Base-by-base conservation (phyloP, 2,113 vertebrate species). In the Gopherus evgoodei region DNA sequence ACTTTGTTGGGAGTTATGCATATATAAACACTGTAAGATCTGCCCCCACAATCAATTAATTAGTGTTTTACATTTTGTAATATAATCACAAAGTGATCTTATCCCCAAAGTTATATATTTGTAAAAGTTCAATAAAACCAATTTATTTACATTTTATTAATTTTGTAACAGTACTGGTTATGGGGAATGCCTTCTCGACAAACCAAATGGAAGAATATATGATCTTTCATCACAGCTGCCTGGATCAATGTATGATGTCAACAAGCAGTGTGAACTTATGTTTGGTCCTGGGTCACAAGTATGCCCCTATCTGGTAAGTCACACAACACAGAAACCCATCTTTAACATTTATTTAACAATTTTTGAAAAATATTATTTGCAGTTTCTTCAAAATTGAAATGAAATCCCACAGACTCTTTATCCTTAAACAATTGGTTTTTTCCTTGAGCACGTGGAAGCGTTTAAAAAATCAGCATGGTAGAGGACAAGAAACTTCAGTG, bases 141-240 rank as follows among this genome's bases (percentile, higher is more conserved):
- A 54, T 94, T 47, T 83, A 57, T 75, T 92, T 53, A 90, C 42
- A 10, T 81, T 83, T 96, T 53, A 29, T 91, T 93, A 27, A 91
- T 97, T 75, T 83, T 84, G 72, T 87, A 93, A 80, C 84, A 99
- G 99, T 93, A 99, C 99, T 80, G 99, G 99, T 75, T 99, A 99
- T 89, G 99, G 99, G 80, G 99, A 99, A 91, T 99, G 99, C 94
- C 99, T 99, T 35, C 98, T 99, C 53, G 99, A 99, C 91, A 99
- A 99, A 96, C 99, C 99, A 4, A 98, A 94, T 78, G 98, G 98
- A 88, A 98, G 98, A 96, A 98, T 97, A 14, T 99, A 99, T 11
- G 98, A 99, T 82, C 98, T 99, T 84, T 98, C 99, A 52, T 98
- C 96, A 87, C 98, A 99, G 89, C 98, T 99, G 11, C 99, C 99